These are phyloP conservation scores for Artibeus lituratus DNA, from an alignment of 2,797 vertebrate species.

Conservation along the genomic window DNA sequence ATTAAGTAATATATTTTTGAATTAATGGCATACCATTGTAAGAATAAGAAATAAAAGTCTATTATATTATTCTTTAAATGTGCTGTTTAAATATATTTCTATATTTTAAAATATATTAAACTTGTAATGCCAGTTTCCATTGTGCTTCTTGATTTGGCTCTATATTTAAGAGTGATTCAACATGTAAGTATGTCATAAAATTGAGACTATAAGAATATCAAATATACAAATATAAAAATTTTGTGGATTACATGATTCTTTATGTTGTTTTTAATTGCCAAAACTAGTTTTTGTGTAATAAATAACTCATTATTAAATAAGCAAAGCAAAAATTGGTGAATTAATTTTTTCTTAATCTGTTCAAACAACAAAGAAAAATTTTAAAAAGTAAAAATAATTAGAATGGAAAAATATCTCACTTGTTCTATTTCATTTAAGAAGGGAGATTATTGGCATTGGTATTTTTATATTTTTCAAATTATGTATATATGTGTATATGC, in stretches of 20 bases:
- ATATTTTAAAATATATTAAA: conserved; percentile 86
- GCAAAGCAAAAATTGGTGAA: neutral
- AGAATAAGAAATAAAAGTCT: conserved; percentile 79
- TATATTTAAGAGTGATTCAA: conserved; percentile 34
- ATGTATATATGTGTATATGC: neutral
- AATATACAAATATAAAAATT: neutral
- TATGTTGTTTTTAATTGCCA: neutral
- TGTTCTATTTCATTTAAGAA: conserved; percentile 33
- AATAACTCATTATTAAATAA: conserved; percentile 27
- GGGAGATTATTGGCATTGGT: neutral
- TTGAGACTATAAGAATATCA: conserved; percentile 11
- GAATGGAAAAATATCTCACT: neutral
- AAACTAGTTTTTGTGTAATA: conserved; percentile 23
- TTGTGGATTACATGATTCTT: neutral
- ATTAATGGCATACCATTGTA: conserved; percentile 85
- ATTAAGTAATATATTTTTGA: conserved; percentile 89
- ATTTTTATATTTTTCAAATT: neutral
- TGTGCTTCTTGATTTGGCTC: conserved; percentile 71
- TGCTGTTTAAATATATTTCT: conserved; percentile 83
- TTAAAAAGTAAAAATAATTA: conserved; percentile 28
- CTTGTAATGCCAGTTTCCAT: conserved; percentile 67
- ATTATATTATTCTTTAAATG: conserved; percentile 84
- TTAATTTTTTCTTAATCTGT: neutral
- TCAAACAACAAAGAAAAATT: neutral
- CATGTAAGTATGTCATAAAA: neutral